Base-by-base conservation (phyloP, 2,113 vertebrate genomes). In the Heptranchias perlo region DNA sequence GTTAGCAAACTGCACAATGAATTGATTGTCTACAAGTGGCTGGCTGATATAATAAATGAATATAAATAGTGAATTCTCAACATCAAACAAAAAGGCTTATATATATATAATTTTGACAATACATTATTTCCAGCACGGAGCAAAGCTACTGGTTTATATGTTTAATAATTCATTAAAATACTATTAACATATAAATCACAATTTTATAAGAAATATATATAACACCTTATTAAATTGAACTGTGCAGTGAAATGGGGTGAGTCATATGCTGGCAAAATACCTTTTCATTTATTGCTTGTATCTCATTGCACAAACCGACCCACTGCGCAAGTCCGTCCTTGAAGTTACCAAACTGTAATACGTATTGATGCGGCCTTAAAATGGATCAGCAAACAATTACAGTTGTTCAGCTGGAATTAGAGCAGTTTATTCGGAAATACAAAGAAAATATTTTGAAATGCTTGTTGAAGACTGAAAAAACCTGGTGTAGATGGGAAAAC, bases 121-220 rank as follows among this genome's bases (percentile, higher is more conserved):
- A 58, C 52, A 18, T 69, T 95, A 65, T 67, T 95, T 69, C 39
- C 62, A 67, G 23, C 14, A 69, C 31, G 11, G 44, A 4, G 44
- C 65, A 69, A 35, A 69, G 44, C 47, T 39, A 47, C 13, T 31
- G 44, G 28, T 89, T 82, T 44, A 16, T 94, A 64, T 95, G 94
- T 95, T 69, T 67, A 95, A 95, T 73, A 95, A 95, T 95, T 95
- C 64, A 95, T 95, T 95, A 95, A 95, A 35, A 69, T 95, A 31
- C 65, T 73, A 69, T 73, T 49, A 69, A 44, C 39, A 65, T 67
- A 44, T 65, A 67, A 65, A 69, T 69, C 47, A 67, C 47, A 67
- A 49, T 95, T 95, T 69, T 91, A 91, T 28, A 91, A 91, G 52
- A 94, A 28, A 94, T 67, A 35, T 95, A 3, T 52, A 23, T 35